Conservation (phyloP, 2,113 vertebrate species). For the Muntiacus reevesi region DNA sequence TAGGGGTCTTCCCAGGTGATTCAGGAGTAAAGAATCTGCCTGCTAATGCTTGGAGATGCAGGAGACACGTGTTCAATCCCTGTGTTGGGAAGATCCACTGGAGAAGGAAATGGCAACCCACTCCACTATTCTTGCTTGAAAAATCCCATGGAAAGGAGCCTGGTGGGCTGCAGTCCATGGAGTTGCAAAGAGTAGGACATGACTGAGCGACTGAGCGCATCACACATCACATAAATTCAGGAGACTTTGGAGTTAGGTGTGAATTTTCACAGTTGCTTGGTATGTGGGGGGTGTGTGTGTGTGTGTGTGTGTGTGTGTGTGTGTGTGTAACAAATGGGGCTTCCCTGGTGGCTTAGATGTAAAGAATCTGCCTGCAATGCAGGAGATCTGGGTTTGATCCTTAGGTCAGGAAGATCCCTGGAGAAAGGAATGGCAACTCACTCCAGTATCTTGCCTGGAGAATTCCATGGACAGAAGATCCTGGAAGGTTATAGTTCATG, state of each 20-base stretch:
- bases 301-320: neutral
- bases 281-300: neutral
- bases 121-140: neutral
- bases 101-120: neutral
- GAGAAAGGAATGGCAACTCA: neutral
- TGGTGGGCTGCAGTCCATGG: neutral
- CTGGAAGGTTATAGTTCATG: neutral
- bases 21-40: neutral
- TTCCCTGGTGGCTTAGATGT: neutral
- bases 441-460: neutral
- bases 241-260: neutral
- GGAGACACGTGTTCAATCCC: neutral
- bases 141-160: neutral
- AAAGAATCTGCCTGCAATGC: neutral
- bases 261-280: conserved; percentile 11
- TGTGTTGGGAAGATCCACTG: neutral
- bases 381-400: neutral
- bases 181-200: neutral
- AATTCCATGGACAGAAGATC: neutral
- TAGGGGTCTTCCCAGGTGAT: neutral
- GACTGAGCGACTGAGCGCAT: neutral
- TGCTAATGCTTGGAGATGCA: neutral
- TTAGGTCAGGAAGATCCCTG: neutral
- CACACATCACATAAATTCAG: neutral
- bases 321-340: neutral